Conservation (phyloP, 2,888 invertebrate species). For the Geophilus truncorum region DNA sequence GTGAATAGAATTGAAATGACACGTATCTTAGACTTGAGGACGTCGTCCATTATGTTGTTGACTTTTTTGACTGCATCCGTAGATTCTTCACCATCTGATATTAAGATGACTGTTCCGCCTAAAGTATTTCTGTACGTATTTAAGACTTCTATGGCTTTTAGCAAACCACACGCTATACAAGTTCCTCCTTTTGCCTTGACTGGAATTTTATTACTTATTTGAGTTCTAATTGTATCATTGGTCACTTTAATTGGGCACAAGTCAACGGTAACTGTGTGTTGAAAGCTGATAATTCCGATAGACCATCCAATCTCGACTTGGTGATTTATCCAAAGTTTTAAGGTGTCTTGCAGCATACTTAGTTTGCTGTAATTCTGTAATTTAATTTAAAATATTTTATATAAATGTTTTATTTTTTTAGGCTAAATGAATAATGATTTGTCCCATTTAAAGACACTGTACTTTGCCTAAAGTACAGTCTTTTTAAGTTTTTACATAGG, state of each 20-base stretch:
- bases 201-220: conserved; percentile 28
- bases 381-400: no score
- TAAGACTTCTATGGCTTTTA: conserved; percentile 5
- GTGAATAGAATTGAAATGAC: not conserved
- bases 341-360: not conserved
- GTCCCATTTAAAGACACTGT: no score
- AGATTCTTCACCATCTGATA: conserved; percentile 27
- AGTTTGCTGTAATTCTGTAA: not conserved
- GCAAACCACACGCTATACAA: conserved; percentile 36
- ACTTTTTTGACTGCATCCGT: not conserved
- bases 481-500: no score
- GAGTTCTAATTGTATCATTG: not conserved
- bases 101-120: conserved; percentile 21
- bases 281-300: not conserved
- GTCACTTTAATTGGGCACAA: not conserved
- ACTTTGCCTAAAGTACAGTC: no score
- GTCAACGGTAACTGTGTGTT: not conserved
- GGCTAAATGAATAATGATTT: no score
- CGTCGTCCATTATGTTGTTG: not conserved
- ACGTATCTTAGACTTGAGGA: not conserved
- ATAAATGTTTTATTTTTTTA: no score
- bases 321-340: not conserved
- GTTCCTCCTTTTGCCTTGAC: not conserved
- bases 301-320: not conserved
- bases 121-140: not conserved